A percentile compares a stretch with the other conserved stretches of the same genome.
These are phyloP conservation scores for Drosophila neutralis DNA, from an alignment of 2,888 invertebrate genomes.

Conservation along the genomic window DNA sequence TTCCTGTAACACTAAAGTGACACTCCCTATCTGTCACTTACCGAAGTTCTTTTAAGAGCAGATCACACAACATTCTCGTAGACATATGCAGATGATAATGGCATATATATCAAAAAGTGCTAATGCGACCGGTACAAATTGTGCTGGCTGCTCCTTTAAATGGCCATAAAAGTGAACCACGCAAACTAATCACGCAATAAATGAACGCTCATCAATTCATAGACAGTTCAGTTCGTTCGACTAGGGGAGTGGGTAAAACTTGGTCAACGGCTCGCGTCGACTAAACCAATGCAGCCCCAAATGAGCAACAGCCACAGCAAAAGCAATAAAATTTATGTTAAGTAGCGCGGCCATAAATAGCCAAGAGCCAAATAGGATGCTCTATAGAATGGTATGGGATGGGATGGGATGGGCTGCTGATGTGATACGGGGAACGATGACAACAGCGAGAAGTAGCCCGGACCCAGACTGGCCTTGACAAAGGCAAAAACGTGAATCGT, in stretches of 20 bases:
- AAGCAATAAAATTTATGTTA: constrained; percentile 78
- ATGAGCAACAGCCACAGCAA: constrained; percentile 72
- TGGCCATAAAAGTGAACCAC: constrained; percentile 53
- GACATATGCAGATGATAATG: constrained; percentile 30
- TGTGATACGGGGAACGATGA: constrained; percentile 52
- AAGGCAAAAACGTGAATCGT: constrained; percentile 76
- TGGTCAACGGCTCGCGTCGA: constrained; percentile 58
- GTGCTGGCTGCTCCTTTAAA: constrained; percentile 56
- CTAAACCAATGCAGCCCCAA: constrained; percentile 67
- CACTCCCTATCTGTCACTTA: constrained; percentile 6
- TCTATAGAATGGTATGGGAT: constrained; percentile 20
- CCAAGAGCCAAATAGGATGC: constrained; percentile 62
- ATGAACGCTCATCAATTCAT: constrained; percentile 77
- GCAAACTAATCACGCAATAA: constrained; percentile 77
- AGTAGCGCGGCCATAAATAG: constrained; percentile 77
- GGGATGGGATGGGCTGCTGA: constrained; percentile 48
- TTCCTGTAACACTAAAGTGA: background rate
- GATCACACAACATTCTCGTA: background rate
- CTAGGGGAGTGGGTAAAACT: constrained; percentile 8
- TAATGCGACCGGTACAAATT: constrained; percentile 65
- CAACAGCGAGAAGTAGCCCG: constrained; percentile 25
- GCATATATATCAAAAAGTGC: constrained; percentile 56
- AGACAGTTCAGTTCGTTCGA: constrained; percentile 45
- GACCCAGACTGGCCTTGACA: constrained; percentile 69
- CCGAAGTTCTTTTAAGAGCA: constrained; percentile 1